Conservation (phyloP, 30 jellyfish, hydroid and myxozoan species). For the Chironex yamaguchii region DNA sequence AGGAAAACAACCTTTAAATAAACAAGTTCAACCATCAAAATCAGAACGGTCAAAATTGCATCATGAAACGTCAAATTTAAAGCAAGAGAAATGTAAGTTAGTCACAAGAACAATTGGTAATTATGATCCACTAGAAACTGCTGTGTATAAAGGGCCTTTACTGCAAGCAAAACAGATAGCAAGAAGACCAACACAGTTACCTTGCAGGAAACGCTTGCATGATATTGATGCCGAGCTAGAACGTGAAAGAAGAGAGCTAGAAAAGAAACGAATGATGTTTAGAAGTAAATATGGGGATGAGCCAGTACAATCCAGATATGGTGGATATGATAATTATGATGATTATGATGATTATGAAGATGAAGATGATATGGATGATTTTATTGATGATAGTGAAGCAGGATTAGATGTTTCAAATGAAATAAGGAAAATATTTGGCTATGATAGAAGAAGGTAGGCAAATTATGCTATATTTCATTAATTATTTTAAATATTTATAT, state of each 20-base stretch:
- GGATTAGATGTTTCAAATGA: conserved; percentile 75
- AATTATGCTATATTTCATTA: background rate
- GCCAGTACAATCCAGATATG: conserved; percentile 26
- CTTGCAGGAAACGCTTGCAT: background rate
- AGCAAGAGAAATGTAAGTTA: background rate
- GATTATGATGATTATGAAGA: conserved; percentile 68
- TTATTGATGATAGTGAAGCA: conserved; percentile 86
- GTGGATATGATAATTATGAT: conserved; percentile 53
- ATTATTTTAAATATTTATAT: no score
- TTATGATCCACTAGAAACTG: background rate
- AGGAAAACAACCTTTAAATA: no score
- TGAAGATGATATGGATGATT: conserved; percentile 83
- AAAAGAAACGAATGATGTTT: conserved; percentile 66
- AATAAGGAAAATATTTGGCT: conserved; percentile 84
- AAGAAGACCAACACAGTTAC: background rate
- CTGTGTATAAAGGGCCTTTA: background rate
- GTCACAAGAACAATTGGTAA: background rate
- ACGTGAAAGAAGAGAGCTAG: conserved; percentile 71
- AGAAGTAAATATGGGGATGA: conserved; percentile 63
- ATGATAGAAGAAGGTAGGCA: conserved; percentile 83
- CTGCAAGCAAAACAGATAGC: background rate
- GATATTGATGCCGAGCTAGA: conserved; percentile 86
- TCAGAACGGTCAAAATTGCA: no score
- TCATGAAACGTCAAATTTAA: background rate
- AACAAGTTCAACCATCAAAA: no score